Conservation (phyloP, 2,113 vertebrate genomes). For the Galbula dea region DNA sequence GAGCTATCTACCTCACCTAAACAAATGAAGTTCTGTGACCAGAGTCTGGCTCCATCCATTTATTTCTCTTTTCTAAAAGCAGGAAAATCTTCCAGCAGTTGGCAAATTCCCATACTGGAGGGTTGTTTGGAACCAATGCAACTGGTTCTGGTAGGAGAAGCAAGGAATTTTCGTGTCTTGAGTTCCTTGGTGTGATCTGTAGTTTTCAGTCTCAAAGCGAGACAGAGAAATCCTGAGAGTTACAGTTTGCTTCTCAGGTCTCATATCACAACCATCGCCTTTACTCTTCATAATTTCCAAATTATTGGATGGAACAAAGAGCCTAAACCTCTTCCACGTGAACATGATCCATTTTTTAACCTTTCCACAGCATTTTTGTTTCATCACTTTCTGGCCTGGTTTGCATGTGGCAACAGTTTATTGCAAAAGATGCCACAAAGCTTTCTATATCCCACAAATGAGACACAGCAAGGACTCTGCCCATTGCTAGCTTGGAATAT, state of each 20-base stretch:
- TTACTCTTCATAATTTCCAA: slow-evolving; percentile 23
- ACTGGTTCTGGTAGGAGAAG: neutral
- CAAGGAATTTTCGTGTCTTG: neutral
- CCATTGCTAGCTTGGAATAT: neutral
- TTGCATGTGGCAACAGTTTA: neutral
- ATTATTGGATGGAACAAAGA: neutral
- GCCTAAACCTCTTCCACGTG: neutral
- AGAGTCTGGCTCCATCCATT: neutral
- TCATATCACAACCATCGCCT: neutral
- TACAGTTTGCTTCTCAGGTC: neutral
- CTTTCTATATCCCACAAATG: neutral
- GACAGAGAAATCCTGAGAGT: neutral
- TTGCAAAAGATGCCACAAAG: neutral
- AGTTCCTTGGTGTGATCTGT: neutral
- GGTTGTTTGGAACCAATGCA: neutral
- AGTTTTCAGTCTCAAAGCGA: neutral
- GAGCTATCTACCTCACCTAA: neutral
- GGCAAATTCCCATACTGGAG: neutral
- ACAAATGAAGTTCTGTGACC: neutral
- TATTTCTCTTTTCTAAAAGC: neutral
- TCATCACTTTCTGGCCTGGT: neutral
- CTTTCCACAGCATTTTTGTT: neutral
- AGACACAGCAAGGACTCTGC: neutral
- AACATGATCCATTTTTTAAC: neutral
- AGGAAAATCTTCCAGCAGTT: neutral